Base-by-base conservation (phyloP, 2,797 vertebrate genomes). In the Protosalanx chinensis region DNA sequence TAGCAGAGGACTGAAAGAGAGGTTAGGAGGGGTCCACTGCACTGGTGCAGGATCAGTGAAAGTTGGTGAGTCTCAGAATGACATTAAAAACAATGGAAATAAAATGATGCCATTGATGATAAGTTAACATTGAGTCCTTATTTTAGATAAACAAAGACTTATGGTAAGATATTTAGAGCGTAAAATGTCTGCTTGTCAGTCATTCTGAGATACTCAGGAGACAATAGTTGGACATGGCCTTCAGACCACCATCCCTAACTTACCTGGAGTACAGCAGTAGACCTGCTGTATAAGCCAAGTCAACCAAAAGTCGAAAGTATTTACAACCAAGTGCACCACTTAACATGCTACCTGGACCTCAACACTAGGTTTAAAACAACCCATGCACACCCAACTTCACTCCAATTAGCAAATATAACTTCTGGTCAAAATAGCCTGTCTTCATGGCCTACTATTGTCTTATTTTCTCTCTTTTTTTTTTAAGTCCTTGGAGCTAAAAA, bases 131-230 rank as follows among this genome's bases (percentile, higher is more conserved):
- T 51, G 4, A 51, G 35, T 30, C 18, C 10, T 18, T 6, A n/a
- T 64, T 35, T 35, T 64, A 35, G 30, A 56, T 33, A 33, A 18
- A 41, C 2, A 33, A n/a, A 16, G 18, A 53, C 18, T 56, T 10
- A 16, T 56, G 51, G 15, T 56, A 56, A 56, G 51, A n/a, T 18
- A 56, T 56, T 10, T 16, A 16, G 18, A n/a, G 2, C 0, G 18
- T 56, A 3, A 62, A 32, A 8, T 20, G 15, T 1, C 37, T 32
- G 18, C 29, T 53, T 67, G 1, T 20, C 57, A 32, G 16, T 62
- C 69, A 71, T 60, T 71, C 41, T 63, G 69, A 71, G 69, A 63
- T 30, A 7, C 27, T 63, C 69, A 71, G 37, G 37, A n/a, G 37
- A 35, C 49, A 27, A 57, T 37, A 67, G 65, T 51, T 16, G 29